phyloP scores from a whole-genome alignment of 1,140 invertebrate genomes.

The Acromyrmex charruanus region DNA sequence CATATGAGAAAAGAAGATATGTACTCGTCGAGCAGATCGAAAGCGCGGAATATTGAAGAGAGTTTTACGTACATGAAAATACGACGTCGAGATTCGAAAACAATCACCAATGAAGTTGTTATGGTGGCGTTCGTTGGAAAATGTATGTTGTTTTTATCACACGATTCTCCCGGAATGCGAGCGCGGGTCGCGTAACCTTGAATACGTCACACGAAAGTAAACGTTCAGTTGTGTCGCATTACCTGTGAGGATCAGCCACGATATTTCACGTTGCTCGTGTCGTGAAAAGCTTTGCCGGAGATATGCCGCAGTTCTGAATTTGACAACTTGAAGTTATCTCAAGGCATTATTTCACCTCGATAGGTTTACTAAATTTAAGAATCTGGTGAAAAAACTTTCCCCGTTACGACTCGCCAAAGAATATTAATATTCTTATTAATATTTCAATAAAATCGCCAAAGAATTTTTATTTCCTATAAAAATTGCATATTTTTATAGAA shows the following conservation, averaged over 20 bases:
- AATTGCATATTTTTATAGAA: background rate
- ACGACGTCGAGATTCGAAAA: background rate
- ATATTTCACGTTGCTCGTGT: background rate
- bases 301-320: background rate
- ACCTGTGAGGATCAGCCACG: too few relatives aligned
- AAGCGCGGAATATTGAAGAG: background rate
- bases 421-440: constrained; percentile 1
- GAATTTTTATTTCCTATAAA: background rate
- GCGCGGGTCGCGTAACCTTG: background rate
- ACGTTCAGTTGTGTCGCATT: background rate
- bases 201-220: background rate
- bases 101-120: background rate
- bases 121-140: too few relatives aligned
- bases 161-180: constrained; percentile 2
- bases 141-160: background rate
- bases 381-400: background rate
- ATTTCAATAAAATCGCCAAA: background rate
- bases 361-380: background rate
- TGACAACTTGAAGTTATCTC: background rate
- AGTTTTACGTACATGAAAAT: background rate
- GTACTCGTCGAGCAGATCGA: background rate
- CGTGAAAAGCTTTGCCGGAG: background rate
- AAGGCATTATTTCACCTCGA: background rate
- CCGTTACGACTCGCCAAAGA: background rate
- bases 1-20: background rate